Evolutionary conservation across 2,888 invertebrate genomes (phyloP), one percentile per base, ranked within the genome.

Genomic region (Limnephilus lunatus): DNA sequence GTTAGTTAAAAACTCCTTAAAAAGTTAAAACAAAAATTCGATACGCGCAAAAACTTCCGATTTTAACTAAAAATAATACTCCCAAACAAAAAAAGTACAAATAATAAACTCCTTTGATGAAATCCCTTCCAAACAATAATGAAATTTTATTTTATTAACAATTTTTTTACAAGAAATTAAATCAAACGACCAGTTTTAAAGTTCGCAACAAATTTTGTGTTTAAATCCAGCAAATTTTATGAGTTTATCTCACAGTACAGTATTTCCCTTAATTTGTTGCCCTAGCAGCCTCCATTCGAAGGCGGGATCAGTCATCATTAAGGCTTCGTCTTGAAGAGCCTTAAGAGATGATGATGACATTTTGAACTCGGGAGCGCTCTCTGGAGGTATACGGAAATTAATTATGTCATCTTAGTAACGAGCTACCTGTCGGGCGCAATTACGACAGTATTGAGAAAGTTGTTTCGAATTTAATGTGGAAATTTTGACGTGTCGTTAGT

Each of bases 271-370:
- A 68, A 68, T 68, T 68, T 68, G 68, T 68, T 68, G 19, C 53
- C 9, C 25, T 19, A 25, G 7, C 4, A 68, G 68, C 19, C 68
- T 68, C 68, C 68, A 25, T 25, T 68, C 68, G 68, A 82, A 83
- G 32, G 35, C 35, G 83, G 32, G 83, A 83, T 83, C 83, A 32
- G 83, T 83, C 83, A 25, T 83, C 83, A 83, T 83, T 83, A 83
- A 83, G 83, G 25, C 68, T 25, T 68, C 25, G 25, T 68, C 68
- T 68, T 68, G 25, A 68, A 68, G 25, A 68, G 68, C 25, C 25
- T 68, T 68, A 68, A 25, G 68, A 68, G 68, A 68, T 68, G 68
- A 68, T 68, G 68, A n/a, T n/a, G 68, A 68, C 68, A 68, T 68
- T 68, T 68, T 68, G 25, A 68, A 68, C 68, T 68, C 25, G 25